phyloP scores from a whole-genome alignment of 2,113 vertebrate species.

The Malurus cyaneus region DNA sequence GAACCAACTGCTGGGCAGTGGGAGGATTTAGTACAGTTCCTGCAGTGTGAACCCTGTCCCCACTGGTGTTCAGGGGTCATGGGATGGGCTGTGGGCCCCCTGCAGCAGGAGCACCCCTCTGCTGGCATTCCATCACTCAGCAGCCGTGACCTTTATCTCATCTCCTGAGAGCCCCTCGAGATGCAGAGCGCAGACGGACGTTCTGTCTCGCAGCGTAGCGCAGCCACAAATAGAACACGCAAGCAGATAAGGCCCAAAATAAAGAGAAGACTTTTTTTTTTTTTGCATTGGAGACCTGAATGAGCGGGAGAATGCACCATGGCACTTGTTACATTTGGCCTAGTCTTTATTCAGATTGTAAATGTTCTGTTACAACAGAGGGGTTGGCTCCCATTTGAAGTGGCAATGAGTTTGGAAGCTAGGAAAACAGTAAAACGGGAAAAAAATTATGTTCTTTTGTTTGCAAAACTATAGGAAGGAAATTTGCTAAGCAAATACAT shows the following conservation, averaged over 20 bases:
- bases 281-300: background rate
- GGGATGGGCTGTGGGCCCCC: accelerated
- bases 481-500: background rate
- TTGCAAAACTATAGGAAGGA: background rate
- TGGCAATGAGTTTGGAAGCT: background rate
- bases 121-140: slow-evolving; percentile 13
- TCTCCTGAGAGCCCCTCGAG: background rate
- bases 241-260: background rate
- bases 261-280: background rate
- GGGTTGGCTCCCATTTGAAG: background rate
- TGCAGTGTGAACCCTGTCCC: accelerated
- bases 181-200: background rate
- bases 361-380: background rate
- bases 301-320: background rate
- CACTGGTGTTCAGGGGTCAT: accelerated
- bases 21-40: background rate
- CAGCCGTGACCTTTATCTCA: slow-evolving; percentile 40
- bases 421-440: background rate
- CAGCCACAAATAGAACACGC: slow-evolving; percentile 36
- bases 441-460: background rate
- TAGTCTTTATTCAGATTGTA: background rate
- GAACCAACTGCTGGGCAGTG: background rate
- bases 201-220: background rate
- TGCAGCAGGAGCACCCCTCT: accelerated
- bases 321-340: background rate